Evolutionary conservation across 2,113 vertebrate genomes (phyloP).

Genomic region (Eulemur macaco): DNA sequence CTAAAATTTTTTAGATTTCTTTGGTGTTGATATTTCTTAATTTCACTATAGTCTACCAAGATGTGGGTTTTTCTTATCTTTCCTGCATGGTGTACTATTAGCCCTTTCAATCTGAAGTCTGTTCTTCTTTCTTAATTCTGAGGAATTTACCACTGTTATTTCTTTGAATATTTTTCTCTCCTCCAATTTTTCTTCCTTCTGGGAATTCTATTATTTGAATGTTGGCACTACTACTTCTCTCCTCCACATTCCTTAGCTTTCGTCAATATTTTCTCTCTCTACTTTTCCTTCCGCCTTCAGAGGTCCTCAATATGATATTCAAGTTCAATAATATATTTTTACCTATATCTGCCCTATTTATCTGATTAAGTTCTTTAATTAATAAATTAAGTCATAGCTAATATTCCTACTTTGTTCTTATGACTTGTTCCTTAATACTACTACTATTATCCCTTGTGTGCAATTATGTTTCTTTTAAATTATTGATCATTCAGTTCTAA

Average conservation of each 20-base stretch:
- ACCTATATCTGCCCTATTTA: background rate
- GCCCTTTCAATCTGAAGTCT: background rate
- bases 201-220: background rate
- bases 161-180: background rate
- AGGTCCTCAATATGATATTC: background rate
- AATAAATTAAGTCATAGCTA: background rate
- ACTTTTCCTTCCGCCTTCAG: constrained; percentile 5
- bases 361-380: background rate
- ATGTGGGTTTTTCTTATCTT: background rate
- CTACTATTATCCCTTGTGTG: background rate
- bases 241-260: background rate
- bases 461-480: background rate
- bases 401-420: background rate
- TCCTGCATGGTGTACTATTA: background rate
- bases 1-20: background rate
- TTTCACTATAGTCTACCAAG: background rate
- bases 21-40: constrained; percentile 11
- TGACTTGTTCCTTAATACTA: background rate
- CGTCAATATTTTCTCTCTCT: background rate
- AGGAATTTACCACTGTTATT: background rate
- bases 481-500: background rate
- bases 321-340: constrained; percentile 39
- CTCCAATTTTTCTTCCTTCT: background rate
- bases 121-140: constrained; percentile 5
- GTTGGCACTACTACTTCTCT: background rate